Base-by-base conservation (phyloP, 2,113 vertebrate genomes). In the Menidia beryllina region DNA sequence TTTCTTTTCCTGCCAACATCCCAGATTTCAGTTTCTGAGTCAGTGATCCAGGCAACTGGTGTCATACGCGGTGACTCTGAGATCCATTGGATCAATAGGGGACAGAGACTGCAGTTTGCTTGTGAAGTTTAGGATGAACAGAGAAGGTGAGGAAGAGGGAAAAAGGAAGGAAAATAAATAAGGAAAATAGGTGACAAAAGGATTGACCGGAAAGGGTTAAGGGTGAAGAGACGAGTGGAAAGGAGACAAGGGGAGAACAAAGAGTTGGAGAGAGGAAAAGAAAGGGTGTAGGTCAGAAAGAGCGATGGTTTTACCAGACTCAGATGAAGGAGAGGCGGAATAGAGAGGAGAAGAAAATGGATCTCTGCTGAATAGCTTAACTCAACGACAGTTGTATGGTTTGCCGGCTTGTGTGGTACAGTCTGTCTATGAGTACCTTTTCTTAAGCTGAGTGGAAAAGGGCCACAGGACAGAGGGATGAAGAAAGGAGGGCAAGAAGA, bases 281-380 rank as follows among this genome's bases (percentile, higher is more conserved):
- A 73, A 45, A 75, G 69, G 67, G 62, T 19, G 61, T 47, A 45
- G 67, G 63, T 64, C 61, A 19, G 20, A 20, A 58, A 62, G 60
- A 57, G 55, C 89, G 91, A 92, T 93, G 86, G 74, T 49, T 93
- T 89, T 91, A 89, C 13, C 91, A 93, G 91, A 91, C 70, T 63
- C 65, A 68, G 59, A 38, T 72, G 56, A 55, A 77, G 79, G 59
- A 86, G 82, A 79, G 74, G 72, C 36, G 38, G 64, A 57, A 51
- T 41, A 47, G 56, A 75, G 23, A 67, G 57, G 53, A 73, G 39
- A 68, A 17, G 66, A 73, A 89, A 91, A 75, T 77, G 80, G 55
- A 55, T 39, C 53, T 83, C 56, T 82, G 71, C 77, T 57, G 13
- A 34, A 61, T 70, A 55, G 58, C 23, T 63, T 52, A 45, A 63